Conservation (phyloP, 2,888 invertebrate genomes). For the Ennomos quercinarius region DNA sequence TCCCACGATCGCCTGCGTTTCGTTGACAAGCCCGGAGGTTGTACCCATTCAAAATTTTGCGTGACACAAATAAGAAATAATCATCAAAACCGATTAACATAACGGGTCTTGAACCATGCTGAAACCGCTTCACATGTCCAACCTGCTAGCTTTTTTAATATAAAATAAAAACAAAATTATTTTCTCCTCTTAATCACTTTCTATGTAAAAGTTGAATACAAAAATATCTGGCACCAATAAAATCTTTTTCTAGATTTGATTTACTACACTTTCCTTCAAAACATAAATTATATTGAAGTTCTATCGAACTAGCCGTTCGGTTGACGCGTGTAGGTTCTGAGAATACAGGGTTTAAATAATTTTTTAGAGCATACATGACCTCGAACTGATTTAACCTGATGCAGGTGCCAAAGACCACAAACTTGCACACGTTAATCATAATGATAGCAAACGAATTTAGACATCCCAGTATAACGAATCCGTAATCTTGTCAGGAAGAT, state of each 20-base stretch:
- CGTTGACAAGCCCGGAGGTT: constrained; percentile 33
- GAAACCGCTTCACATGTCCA: not conserved
- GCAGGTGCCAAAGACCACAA: constrained; percentile 26
- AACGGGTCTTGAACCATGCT: constrained; percentile 26
- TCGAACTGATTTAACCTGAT: constrained; percentile 20
- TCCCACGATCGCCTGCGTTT: constrained; percentile 37
- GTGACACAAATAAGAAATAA: constrained; percentile 6
- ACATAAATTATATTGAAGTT: not conserved
- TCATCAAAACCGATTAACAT: constrained; percentile 9
- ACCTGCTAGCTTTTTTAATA: not conserved
- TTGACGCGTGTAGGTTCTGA: constrained; percentile 11
- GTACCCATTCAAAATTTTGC: constrained; percentile 13
- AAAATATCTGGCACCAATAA: constrained; percentile 9
- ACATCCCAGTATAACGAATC: constrained; percentile 28
- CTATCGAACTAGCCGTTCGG: not conserved
- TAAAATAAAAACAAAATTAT: too few relatives aligned
- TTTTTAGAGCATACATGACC: constrained; percentile 13
- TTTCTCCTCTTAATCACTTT: constrained; percentile 1
- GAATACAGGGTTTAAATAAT: constrained; percentile 15
- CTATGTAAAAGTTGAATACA: not conserved
- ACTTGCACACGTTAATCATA: constrained; percentile 20
- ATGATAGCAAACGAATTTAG: constrained; percentile 9
- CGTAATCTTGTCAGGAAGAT: constrained; percentile 29
- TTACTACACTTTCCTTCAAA: not conserved
- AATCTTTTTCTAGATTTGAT: constrained; percentile 7